A percentile compares a stretch with the other conserved stretches of the same genome.
Conservation (phyloP, 2,113 vertebrate species). For the Tichodroma muraria region DNA sequence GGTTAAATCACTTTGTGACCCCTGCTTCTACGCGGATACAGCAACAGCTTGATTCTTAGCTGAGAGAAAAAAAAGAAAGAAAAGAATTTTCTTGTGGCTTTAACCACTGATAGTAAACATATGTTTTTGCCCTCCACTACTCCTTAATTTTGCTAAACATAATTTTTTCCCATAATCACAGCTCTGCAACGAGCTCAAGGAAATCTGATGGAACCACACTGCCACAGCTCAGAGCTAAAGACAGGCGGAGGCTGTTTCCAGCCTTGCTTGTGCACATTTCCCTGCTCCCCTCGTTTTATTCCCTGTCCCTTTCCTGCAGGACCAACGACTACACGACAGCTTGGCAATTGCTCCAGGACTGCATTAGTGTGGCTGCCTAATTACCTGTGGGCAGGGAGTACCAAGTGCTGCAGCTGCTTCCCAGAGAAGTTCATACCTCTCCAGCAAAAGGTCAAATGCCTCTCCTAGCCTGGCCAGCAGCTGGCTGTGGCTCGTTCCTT, state of each 20-base stretch:
- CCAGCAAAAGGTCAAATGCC: neutral
- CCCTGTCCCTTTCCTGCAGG: neutral
- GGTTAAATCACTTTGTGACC: neutral
- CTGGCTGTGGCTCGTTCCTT: fast-evolving
- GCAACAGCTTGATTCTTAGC: neutral
- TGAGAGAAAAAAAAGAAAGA: neutral
- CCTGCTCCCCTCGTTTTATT: neutral
- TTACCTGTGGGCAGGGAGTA: neutral
- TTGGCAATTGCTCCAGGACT: neutral
- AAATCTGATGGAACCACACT: neutral
- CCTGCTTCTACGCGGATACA: neutral
- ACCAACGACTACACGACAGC: neutral
- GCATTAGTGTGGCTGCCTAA: neutral
- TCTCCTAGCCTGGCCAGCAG: neutral
- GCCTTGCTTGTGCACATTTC: neutral
- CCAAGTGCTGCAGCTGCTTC: neutral
- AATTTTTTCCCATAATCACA: neutral
- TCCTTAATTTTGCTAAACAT: neutral
- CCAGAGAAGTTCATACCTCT: neutral
- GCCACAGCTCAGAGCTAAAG: neutral
- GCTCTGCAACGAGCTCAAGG: neutral
- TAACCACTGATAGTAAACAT: neutral
- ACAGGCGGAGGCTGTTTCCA: neutral
- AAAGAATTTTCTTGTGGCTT: neutral
- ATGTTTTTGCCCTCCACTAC: neutral